These are phyloP conservation scores for Drosophila anomelani DNA, from an alignment of 2,888 invertebrate species.

Conservation along the genomic window DNA sequence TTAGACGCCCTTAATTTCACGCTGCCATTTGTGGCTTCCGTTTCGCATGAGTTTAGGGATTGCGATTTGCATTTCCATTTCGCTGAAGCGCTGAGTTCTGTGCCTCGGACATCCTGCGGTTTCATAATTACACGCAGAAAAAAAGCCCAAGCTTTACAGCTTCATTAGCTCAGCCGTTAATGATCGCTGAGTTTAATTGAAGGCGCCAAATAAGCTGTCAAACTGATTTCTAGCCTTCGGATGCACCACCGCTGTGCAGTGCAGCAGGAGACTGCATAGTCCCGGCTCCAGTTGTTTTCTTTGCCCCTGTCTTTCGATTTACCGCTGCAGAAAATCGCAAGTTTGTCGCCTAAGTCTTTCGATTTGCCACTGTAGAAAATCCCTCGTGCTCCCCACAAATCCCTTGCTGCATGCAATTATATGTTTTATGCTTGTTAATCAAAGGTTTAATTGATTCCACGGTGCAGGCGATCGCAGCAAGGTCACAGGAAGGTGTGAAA, in stretches of 20 bases:
- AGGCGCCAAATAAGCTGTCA: slow-evolving; percentile 69
- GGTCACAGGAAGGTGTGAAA: slow-evolving; percentile 38
- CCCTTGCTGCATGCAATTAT: slow-evolving; percentile 53
- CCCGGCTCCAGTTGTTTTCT: slow-evolving; percentile 24
- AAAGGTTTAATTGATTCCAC: slow-evolving; percentile 77
- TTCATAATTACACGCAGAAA: slow-evolving; percentile 13
- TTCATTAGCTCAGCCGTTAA: slow-evolving; percentile 8
- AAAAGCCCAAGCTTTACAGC: background rate
- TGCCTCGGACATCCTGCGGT: slow-evolving; percentile 23
- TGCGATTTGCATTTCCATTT: slow-evolving; percentile 1
- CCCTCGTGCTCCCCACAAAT: background rate
- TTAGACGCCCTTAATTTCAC: slow-evolving; percentile 76
- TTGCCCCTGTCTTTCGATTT: slow-evolving; percentile 1
- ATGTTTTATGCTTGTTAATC: slow-evolving; percentile 68
- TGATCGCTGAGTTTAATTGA: slow-evolving; percentile 60
- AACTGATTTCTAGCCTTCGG: slow-evolving; percentile 13
- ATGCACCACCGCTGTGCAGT: slow-evolving; percentile 25
- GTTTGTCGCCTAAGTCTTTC: slow-evolving; percentile 38
- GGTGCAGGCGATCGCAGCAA: slow-evolving; percentile 5
- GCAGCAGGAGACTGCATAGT: background rate
- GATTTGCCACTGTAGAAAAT: background rate
- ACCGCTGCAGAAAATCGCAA: background rate
- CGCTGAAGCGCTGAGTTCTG: slow-evolving; percentile 14
- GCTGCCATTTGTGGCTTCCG: slow-evolving; percentile 80
- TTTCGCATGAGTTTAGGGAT: slow-evolving; percentile 52